Evolutionary conservation across 1,140 invertebrate species (phyloP).

Genomic region (Camponotus pennsylvanicus): DNA sequence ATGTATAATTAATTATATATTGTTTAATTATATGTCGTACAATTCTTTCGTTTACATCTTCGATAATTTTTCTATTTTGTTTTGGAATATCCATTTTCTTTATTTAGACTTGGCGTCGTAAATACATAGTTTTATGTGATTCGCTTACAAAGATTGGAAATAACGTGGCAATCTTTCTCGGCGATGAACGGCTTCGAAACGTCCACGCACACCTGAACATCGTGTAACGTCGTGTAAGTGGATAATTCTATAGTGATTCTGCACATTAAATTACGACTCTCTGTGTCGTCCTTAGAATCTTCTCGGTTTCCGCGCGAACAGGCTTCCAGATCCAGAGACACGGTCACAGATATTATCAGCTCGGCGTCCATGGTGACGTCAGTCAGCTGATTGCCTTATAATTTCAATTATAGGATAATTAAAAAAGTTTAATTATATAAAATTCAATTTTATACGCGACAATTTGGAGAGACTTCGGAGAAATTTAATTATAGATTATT

Average conservation of each 20-base stretch:
- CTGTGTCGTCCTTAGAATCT: slow-evolving; percentile 41
- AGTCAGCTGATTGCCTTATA: slow-evolving; percentile 63
- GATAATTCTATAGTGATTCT: slow-evolving; percentile 84
- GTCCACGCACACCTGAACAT: slow-evolving; percentile 87
- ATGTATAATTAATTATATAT: neutral
- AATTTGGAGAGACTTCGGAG: neutral
- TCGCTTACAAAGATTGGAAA: slow-evolving; percentile 86
- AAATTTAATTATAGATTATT: neutral
- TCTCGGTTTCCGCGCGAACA: slow-evolving; percentile 60
- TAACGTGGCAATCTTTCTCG: slow-evolving; percentile 83
- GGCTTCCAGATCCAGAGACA: slow-evolving; percentile 82
- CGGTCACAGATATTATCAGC: slow-evolving; percentile 82
- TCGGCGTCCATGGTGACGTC: slow-evolving; percentile 82
- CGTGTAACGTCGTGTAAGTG: slow-evolving; percentile 85
- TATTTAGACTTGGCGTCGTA: neutral
- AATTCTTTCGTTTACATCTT: neutral
- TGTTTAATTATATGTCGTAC: neutral
- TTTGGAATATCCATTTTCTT: neutral
- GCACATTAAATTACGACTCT: slow-evolving; percentile 82
- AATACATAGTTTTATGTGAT: slow-evolving; percentile 29
- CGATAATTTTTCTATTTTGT: neutral
- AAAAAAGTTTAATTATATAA: slow-evolving; percentile 12
- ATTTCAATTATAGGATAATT: slow-evolving; percentile 10
- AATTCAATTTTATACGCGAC: neutral
- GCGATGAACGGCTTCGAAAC: slow-evolving; percentile 86